phyloP scores from a whole-genome alignment of 1,140 invertebrate genomes.

The Dufourea novaeangliae region DNA sequence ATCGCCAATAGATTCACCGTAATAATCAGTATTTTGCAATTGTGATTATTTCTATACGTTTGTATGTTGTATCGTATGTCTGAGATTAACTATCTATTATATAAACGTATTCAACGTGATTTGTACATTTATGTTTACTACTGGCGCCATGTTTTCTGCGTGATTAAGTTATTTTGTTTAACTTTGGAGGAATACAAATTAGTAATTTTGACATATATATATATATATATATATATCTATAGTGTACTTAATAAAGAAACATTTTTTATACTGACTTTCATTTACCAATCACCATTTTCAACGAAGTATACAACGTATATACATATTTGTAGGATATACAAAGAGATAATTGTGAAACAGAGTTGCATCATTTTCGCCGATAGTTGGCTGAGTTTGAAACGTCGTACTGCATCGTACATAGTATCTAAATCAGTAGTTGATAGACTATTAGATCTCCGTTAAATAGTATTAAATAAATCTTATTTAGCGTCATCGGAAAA shows the following conservation, averaged over 20 bases:
- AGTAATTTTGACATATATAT: conserved; percentile 1
- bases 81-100: conserved; percentile 2
- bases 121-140: conserved; percentile 20
- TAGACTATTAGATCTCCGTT: background rate
- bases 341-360: background rate
- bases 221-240: too few species aligned
- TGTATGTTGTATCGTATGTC: background rate
- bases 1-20: conserved; percentile 64
- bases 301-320: background rate
- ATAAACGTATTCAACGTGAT: background rate
- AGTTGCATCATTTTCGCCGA: conserved; percentile 18
- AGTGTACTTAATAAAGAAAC: conserved; percentile 34
- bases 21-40: conserved; percentile 39
- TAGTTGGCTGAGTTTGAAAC: background rate
- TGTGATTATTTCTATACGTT: conserved; percentile 34
- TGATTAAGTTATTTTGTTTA: conserved; percentile 38
- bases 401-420: too few species aligned
- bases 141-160: background rate
- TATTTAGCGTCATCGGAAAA: background rate
- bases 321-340: background rate
- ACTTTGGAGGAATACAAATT: conserved; percentile 4
- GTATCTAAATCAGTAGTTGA: background rate
- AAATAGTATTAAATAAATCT: too few species aligned
- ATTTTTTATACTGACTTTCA: background rate
- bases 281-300: background rate